These are phyloP conservation scores for Plebejus argus DNA, from an alignment of 2,888 invertebrate species.

Conservation along the genomic window DNA sequence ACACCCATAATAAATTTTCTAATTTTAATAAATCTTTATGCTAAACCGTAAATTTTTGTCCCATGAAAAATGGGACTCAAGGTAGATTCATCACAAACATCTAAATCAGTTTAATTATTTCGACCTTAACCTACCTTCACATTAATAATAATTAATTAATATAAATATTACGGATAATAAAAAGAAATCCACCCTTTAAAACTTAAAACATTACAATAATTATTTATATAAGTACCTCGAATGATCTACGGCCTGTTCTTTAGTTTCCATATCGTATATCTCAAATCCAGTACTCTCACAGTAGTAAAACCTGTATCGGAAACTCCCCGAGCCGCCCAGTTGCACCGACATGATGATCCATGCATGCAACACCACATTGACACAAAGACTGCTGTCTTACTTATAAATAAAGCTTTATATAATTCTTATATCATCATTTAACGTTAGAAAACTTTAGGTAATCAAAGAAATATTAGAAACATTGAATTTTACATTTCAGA, in stretches of 20 bases:
- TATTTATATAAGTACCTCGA: neutral
- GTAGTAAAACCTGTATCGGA: slow-evolving; percentile 68
- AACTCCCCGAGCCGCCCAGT: slow-evolving; percentile 62
- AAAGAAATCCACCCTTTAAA: too few relatives aligned
- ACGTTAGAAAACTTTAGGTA: neutral
- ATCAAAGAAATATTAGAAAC: neutral
- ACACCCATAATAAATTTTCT: too few relatives aligned
- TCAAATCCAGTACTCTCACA: slow-evolving; percentile 67
- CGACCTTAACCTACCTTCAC: too few relatives aligned
- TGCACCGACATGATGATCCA: slow-evolving; percentile 58
- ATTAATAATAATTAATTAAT: too few relatives aligned
- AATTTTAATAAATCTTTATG: too few relatives aligned
- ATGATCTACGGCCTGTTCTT: slow-evolving; percentile 1
- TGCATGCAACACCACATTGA: slow-evolving; percentile 54
- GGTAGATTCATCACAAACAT: too few relatives aligned
- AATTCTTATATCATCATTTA: neutral
- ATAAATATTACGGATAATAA: too few relatives aligned
- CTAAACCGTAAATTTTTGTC: too few relatives aligned
- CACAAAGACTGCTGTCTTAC: slow-evolving; percentile 41
- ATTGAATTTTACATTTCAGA: neutral
- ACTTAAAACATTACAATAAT: neutral
- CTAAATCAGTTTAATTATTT: too few relatives aligned
- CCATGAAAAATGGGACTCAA: too few relatives aligned
- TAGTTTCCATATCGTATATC: slow-evolving; percentile 68
- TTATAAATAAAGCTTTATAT: neutral